These are phyloP conservation scores for Chrysochloris asiatica DNA, from an alignment of 2,113 vertebrate species.

Conservation along the genomic window DNA sequence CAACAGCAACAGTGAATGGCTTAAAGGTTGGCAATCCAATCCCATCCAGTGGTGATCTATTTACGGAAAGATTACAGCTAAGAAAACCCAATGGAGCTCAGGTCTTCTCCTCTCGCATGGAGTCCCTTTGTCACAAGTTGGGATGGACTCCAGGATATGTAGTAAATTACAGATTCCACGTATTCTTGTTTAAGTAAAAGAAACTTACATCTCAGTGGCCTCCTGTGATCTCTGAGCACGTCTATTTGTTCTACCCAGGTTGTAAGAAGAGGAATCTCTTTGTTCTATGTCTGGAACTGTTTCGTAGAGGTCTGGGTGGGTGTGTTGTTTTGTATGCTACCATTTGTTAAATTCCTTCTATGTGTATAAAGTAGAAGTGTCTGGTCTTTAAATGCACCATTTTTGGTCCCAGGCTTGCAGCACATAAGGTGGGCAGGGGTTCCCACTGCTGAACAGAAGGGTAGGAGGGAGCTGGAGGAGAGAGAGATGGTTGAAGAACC, in stretches of 20 bases:
- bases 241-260: background rate
- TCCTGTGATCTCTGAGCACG: background rate
- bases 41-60: background rate
- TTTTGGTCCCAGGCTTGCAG: background rate
- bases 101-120: background rate
- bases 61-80: background rate
- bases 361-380: background rate
- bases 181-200: background rate
- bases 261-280: background rate
- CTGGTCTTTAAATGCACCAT: background rate
- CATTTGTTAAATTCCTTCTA: constrained; percentile 12
- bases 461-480: background rate
- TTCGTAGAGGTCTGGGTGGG: background rate
- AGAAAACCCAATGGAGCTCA: background rate
- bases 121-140: background rate
- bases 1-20: too few species aligned
- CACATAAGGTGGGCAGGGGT: background rate
- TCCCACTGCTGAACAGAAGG: background rate
- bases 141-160: background rate
- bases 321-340: background rate
- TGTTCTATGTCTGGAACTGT: background rate
- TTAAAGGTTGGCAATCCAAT: background rate
- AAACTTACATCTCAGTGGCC: background rate
- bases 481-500: background rate
- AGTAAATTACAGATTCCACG: background rate